Conservation (phyloP, 2,888 invertebrate genomes). For the Erpobdella octoculata region DNA sequence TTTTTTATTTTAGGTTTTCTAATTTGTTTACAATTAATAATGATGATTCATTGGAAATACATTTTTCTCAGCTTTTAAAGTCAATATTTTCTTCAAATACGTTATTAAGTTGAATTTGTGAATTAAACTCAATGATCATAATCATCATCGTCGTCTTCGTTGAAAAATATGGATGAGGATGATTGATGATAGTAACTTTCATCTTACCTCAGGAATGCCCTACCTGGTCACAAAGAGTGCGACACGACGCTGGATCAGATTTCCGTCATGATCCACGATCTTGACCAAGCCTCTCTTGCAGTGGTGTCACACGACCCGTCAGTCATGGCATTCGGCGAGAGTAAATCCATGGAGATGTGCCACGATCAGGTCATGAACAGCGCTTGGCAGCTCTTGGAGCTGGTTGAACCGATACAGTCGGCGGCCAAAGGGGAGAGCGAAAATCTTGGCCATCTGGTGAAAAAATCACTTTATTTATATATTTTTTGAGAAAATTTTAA, state of each 20-base stretch:
- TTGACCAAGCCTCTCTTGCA: constrained; percentile 4
- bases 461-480: background rate
- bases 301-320: constrained; percentile 1
- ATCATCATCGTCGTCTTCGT: too few species aligned
- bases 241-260: constrained; percentile 72
- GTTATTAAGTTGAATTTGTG: too few species aligned
- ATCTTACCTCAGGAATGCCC: constrained; percentile 66
- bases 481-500: background rate
- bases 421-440: constrained; percentile 87
- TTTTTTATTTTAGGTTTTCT: too few species aligned
- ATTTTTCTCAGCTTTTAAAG: too few species aligned
- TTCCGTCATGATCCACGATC: constrained; percentile 48
- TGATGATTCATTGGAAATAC: too few species aligned
- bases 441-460: constrained; percentile 77
- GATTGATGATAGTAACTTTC: too few species aligned
- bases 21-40: too few species aligned
- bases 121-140: too few species aligned
- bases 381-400: constrained; percentile 74
- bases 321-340: background rate
- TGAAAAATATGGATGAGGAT: too few species aligned
- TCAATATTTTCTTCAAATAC: too few species aligned
- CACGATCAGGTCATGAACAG: constrained; percentile 56
- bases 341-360: constrained; percentile 11
- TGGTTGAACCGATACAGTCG: constrained; percentile 71
- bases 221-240: constrained; percentile 91